A percentile compares a stretch with the other conserved stretches of the same genome.
Conservation (phyloP, 2,888 invertebrate genomes). For the Rapana venosa region DNA sequence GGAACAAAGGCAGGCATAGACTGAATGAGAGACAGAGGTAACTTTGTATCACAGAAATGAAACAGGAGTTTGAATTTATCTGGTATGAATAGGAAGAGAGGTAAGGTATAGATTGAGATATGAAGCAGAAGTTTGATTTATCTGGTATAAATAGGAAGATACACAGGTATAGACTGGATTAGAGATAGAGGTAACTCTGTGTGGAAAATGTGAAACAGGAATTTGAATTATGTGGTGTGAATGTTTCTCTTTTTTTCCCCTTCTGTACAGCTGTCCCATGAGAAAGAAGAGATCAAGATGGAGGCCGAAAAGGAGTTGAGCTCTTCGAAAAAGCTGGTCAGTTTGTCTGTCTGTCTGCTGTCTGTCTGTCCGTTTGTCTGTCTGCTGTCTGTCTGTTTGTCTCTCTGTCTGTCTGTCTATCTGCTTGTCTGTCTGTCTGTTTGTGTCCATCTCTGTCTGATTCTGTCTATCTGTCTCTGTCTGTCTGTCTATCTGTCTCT, state of each 20-base stretch:
- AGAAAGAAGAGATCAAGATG: slow-evolving; percentile 61
- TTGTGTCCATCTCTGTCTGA: neutral
- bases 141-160: too few species aligned
- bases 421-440: neutral
- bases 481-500: neutral
- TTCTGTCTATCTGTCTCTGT: neutral
- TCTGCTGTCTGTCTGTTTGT: neutral
- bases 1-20: too few species aligned
- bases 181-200: too few species aligned
- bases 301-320: slow-evolving; percentile 64
- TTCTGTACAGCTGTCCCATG: slow-evolving; percentile 62
- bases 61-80: too few species aligned
- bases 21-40: too few species aligned
- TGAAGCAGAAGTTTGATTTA: too few species aligned
- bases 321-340: slow-evolving; percentile 64
- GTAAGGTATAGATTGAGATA: too few species aligned
- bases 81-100: too few species aligned
- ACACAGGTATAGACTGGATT: too few species aligned
- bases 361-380: neutral
- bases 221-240: too few species aligned
- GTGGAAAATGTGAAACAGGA: too few species aligned
- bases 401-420: neutral
- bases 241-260: neutral
- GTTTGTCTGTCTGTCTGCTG: slow-evolving; percentile 24
- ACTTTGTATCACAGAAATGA: too few species aligned